phyloP scores from a whole-genome alignment of 2,113 vertebrate genomes.

The Harpagus bidentatus region DNA sequence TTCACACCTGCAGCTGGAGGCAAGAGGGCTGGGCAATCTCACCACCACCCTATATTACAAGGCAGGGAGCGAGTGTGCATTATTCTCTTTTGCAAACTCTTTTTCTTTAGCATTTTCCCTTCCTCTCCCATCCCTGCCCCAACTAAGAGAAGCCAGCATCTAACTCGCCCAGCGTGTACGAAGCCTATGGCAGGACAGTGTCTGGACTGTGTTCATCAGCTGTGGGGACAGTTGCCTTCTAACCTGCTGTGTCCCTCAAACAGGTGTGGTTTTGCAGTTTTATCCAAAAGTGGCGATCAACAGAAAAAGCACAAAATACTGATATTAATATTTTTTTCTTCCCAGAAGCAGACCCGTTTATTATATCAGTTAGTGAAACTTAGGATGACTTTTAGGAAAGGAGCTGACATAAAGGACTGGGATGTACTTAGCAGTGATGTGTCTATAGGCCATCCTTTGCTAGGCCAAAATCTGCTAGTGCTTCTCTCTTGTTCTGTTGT shows the following conservation, averaged over 20 bases:
- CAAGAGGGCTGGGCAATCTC: neutral
- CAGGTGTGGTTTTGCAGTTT: neutral
- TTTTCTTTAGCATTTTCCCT: neutral
- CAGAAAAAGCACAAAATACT: neutral
- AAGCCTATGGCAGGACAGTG: neutral
- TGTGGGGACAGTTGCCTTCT: neutral
- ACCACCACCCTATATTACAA: rapidly evolving
- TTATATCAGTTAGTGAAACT: neutral
- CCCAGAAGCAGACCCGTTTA: neutral
- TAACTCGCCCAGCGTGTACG: neutral
- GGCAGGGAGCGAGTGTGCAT: neutral
- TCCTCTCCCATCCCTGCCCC: neutral
- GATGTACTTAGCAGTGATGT: neutral
- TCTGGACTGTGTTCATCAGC: neutral
- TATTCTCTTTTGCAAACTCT: neutral
- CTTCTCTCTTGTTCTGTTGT: neutral
- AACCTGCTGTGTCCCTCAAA: neutral
- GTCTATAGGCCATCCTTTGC: neutral
- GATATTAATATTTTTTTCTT: neutral
- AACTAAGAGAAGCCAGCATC: neutral
- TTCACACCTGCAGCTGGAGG: neutral
- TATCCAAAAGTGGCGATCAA: neutral
- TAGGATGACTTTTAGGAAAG: neutral
- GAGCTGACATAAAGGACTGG: neutral
- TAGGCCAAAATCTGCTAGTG: neutral